Evolutionary conservation across 2,888 invertebrate genomes (phyloP).

Genomic region (Spilosoma lubricipeda): DNA sequence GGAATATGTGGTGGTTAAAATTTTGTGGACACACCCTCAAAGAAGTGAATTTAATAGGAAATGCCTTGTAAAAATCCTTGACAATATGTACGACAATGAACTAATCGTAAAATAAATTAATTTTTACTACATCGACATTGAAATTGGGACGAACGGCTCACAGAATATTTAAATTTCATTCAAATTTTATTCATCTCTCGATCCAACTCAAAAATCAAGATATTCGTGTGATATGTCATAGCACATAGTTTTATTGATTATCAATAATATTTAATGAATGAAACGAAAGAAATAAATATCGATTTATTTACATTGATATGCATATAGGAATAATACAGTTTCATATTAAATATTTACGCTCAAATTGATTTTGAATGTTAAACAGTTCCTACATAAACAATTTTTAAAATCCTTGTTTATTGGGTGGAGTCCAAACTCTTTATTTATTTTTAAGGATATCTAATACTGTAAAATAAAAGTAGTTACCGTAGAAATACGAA

Average conservation of each 20-base stretch:
- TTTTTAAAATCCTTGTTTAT: neutral
- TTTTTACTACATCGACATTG: slow-evolving; percentile 22
- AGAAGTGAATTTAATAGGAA: slow-evolving; percentile 9
- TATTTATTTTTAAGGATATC: neutral
- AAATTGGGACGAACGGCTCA: slow-evolving; percentile 13
- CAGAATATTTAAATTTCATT: slow-evolving; percentile 15
- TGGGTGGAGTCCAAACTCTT: neutral
- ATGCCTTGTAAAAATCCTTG: slow-evolving; percentile 17
- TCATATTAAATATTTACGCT: neutral
- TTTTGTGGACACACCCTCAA: slow-evolving; percentile 3
- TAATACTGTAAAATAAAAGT: neutral
- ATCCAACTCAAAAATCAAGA: neutral
- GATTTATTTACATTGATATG: neutral
- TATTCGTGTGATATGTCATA: slow-evolving; percentile 10
- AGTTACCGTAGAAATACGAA: neutral
- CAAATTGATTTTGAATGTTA: too few species aligned
- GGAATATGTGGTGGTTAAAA: too few species aligned
- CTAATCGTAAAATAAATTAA: slow-evolving; percentile 6
- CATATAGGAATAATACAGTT: neutral
- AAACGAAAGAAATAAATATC: neutral
- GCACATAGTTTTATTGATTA: neutral
- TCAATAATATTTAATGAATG: neutral
- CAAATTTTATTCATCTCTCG: slow-evolving; percentile 9
- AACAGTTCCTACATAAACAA: too few species aligned
- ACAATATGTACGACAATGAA: slow-evolving; percentile 14